Evolutionary conservation across 2,797 vertebrate species (phyloP).

Genomic region (Centroberyx gerrardi): DNA sequence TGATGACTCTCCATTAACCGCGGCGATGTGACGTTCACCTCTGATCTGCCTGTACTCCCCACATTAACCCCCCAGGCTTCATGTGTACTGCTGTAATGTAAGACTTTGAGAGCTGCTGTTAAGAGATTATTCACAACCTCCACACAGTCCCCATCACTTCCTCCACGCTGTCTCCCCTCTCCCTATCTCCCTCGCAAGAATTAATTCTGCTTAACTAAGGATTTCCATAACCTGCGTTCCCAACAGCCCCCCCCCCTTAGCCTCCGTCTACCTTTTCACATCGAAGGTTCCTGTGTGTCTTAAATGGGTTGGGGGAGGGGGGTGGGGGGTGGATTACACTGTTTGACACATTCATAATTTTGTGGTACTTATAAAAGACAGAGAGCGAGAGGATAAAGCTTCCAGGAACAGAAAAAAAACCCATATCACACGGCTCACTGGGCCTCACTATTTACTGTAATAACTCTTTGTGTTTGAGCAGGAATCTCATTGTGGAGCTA

Average conservation of each 20-base stretch:
- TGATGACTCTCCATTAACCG: conserved; percentile 52
- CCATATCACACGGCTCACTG: conserved; percentile 14
- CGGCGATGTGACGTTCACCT: conserved; percentile 51
- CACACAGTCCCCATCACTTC: conserved; percentile 45
- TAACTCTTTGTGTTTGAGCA: conserved; percentile 30
- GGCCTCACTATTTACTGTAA: conserved; percentile 32
- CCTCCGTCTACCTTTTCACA: conserved; percentile 29
- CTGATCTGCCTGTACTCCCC: conserved; percentile 36
- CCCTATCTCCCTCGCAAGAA: conserved; percentile 43
- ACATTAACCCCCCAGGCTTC: conserved; percentile 44
- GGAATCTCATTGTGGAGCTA: conserved; percentile 27
- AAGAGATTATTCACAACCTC: conserved; percentile 73
- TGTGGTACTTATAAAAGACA: conserved; percentile 29
- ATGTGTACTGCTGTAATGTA: conserved; percentile 7
- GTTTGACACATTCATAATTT: conserved; percentile 46
- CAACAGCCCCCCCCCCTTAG: conserved; percentile 31
- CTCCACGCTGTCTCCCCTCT: conserved; percentile 19
- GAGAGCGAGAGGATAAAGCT: conserved; percentile 35
- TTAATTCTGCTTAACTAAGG: conserved; percentile 73
- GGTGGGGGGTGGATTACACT: conserved; percentile 44
- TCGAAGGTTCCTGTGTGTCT: conserved; percentile 38
- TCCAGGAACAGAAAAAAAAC: conserved; percentile 7
- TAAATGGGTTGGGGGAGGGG: conserved; percentile 36
- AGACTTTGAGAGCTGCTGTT: conserved; percentile 58
- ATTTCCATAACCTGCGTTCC: conserved; percentile 61